Evolutionary conservation across 2,888 invertebrate genomes (phyloP), one percentile per base, ranked within the genome.

Genomic region (Eupithecia subfuscata): DNA sequence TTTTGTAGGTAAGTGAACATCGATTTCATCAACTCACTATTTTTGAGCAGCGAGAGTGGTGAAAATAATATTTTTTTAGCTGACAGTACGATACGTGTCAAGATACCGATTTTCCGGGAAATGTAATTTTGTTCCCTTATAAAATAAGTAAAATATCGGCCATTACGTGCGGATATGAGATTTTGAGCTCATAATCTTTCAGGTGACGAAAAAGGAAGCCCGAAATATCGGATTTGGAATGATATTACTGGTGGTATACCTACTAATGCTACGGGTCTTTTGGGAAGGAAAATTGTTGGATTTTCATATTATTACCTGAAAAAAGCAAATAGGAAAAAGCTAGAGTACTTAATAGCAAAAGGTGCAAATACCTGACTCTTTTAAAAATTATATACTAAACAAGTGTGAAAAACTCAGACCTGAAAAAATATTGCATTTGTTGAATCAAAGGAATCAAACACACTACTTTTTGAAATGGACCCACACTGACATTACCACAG

Each of bases 141-240:
- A 67, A 75, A 65, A 69, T 75, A 72, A 63, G 65, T 73, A 48
- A 73, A 68, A 70, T 73, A 76, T 70, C 70, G 75, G 52, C 68
- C 65, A 70, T 68, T 70, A 68, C 73, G 73, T 67, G 69, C 43
- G 73, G 56, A 75, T 75, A 75, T 76, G 75, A 76, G 75, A 67
- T 76, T 68, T 60, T 60, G 70, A 75, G 75, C 72, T 75, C 72
- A 45, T 76, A 70, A 73, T 75, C 72, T 75, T 70, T 68, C 48
- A 56, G 63, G 70, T 43, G 52, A 65, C 34, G 48, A 65, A 69
- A 71, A 72, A 40, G 56, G 70, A 75, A 69, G 63, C 67, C 63
- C 34, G 25, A 68, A 25, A 34, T 16, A 69, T 63, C 12, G 45
- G 34, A 67, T 71, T 45, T 72, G 34, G 65, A 72, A 69, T 70